phyloP scores from a whole-genome alignment of 2,113 vertebrate genomes.

The Struthio camelus region DNA sequence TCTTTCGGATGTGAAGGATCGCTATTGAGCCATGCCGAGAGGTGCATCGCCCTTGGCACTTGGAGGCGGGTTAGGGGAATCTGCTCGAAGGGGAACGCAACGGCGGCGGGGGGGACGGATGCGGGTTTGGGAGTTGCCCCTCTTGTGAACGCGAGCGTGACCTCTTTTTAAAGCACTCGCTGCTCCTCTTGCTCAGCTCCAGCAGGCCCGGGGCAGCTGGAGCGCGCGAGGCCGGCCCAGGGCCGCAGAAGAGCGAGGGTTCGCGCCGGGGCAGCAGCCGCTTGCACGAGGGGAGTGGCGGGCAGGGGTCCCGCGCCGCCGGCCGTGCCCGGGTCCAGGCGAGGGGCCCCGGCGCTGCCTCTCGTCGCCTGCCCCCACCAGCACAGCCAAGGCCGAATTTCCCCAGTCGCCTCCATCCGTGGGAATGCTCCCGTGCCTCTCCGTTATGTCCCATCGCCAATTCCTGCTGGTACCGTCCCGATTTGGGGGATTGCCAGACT shows the following conservation, averaged over 20 bases:
- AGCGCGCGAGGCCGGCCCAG: fast-evolving
- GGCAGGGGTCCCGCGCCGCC: background rate
- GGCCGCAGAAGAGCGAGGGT: background rate
- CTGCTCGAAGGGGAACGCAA: background rate
- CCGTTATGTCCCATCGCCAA: too few species aligned
- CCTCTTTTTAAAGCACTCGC: background rate
- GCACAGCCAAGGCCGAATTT: too few species aligned
- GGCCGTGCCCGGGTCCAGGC: background rate
- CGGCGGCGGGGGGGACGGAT: background rate
- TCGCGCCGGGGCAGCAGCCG: background rate
- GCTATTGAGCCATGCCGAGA: background rate
- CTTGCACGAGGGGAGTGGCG: background rate
- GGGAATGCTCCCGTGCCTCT: background rate
- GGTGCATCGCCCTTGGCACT: background rate
- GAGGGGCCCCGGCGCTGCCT: background rate
- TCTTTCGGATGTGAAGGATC: conserved; percentile 30
- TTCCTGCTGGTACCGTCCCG: background rate
- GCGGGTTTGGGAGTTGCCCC: background rate
- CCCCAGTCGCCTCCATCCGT: background rate
- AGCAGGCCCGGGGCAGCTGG: background rate
- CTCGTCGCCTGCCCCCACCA: background rate
- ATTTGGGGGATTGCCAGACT: background rate
- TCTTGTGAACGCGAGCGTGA: background rate
- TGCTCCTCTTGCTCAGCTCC: background rate
- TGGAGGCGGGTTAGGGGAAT: background rate